phyloP scores from a whole-genome alignment of 2,113 vertebrate genomes.

The Lates calcarifer region DNA sequence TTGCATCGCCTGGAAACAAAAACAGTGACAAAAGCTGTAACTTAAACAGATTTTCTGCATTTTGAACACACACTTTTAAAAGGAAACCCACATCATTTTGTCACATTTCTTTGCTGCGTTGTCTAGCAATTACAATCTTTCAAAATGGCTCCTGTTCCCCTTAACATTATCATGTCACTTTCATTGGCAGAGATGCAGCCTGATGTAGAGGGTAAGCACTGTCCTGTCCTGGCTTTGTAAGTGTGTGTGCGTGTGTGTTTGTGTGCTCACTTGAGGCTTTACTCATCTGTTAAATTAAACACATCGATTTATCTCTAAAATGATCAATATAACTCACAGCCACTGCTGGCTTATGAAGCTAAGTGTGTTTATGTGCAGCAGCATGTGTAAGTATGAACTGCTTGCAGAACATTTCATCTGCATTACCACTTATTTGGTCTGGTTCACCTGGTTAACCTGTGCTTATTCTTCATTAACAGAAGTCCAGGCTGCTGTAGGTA shows the following conservation, averaged over 20 bases:
- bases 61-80: neutral
- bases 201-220: neutral
- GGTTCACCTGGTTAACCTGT: constrained; percentile 42
- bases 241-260: neutral
- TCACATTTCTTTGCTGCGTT: neutral
- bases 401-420: constrained; percentile 27
- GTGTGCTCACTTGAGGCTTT: neutral
- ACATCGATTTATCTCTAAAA: constrained; percentile 17
- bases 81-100: neutral
- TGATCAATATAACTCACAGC: constrained; percentile 6
- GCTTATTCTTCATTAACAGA: constrained; percentile 62
- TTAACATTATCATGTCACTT: constrained; percentile 10
- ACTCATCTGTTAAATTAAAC: constrained; percentile 41
- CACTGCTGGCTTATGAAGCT: neutral
- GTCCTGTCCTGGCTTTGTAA: neutral
- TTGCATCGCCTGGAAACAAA: neutral
- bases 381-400: neutral
- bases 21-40: neutral
- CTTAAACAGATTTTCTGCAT: neutral
- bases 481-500: constrained; percentile 47
- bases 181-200: neutral
- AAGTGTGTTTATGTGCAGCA: neutral
- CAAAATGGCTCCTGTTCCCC: neutral
- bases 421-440: constrained; percentile 11
- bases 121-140: neutral